Percentiles rank a stretch among this genome's conserved stretches.
Conservation (phyloP, 2,888 invertebrate genomes). For the Pterostichus niger region DNA sequence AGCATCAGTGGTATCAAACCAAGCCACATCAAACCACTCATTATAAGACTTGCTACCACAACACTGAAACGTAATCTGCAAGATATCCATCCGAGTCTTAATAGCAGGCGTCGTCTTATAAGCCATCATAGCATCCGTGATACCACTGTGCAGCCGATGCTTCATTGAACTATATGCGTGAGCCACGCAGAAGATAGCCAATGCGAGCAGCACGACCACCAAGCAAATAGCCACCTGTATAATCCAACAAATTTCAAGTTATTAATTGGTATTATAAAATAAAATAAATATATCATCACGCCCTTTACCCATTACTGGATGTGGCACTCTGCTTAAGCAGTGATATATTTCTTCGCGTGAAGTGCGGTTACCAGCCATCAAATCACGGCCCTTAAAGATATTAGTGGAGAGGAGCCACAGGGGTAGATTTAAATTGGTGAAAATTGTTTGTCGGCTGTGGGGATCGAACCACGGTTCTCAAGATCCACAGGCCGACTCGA, state of each 20-base stretch:
- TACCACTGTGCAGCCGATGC: conserved; percentile 76
- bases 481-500: no score
- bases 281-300: no score
- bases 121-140: conserved; percentile 80
- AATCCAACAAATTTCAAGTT: not conserved
- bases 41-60: conserved; percentile 81
- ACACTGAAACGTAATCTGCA: conserved; percentile 83
- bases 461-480: no score
- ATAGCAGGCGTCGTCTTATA: conserved; percentile 79
- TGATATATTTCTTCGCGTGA: no score
- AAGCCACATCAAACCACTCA: conserved; percentile 83
- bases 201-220: conserved; percentile 59
- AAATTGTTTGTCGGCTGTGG: no score
- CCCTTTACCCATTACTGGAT: no score
- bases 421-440: no score
- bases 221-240: conserved; percentile 1
- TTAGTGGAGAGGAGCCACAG: no score
- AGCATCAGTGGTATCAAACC: conserved; percentile 76
- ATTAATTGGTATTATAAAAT: not conserved
- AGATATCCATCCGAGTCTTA: conserved; percentile 80
- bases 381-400: no score
- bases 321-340: no score
- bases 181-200: conserved; percentile 70
- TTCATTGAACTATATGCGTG: conserved; percentile 72
- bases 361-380: no score